Evolutionary conservation across 2,797 vertebrate genomes (phyloP).

Genomic region (Cetoscarus ocellatus): DNA sequence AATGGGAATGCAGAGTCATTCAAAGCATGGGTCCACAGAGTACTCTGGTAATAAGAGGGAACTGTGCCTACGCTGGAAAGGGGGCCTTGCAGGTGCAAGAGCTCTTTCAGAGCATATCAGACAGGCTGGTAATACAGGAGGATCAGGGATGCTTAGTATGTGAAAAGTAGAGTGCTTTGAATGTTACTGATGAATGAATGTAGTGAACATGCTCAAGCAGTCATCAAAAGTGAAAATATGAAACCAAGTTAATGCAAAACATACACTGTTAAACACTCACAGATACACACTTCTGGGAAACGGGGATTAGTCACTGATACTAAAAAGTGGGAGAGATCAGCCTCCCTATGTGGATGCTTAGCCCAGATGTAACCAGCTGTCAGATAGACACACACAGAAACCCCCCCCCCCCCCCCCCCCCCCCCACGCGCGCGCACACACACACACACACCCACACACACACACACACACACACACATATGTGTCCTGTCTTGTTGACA

Average conservation of each 20-base stretch:
- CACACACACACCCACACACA: conserved; percentile 29
- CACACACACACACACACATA: conserved; percentile 35
- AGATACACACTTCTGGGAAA: conserved; percentile 62
- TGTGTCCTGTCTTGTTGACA: conserved; percentile 67
- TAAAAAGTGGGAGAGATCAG: conserved; percentile 67
- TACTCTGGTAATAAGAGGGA: too few relatives aligned
- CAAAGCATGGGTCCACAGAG: too few relatives aligned
- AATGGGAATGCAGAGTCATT: too few relatives aligned
- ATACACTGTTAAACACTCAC: conserved; percentile 7
- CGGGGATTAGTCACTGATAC: conserved; percentile 73
- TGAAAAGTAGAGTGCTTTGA: too few relatives aligned
- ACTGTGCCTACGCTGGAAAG: too few relatives aligned
- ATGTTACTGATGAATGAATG: too few relatives aligned
- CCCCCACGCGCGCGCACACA: conserved; percentile 12
- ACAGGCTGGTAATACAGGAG: too few relatives aligned
- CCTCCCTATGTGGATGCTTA: conserved; percentile 65
- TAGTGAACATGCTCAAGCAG: too few relatives aligned
- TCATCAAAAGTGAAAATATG: too few relatives aligned
- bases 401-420: neutral
- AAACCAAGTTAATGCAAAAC: neutral
- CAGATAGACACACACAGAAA: conserved; percentile 45
- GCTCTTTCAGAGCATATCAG: too few relatives aligned
- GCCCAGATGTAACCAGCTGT: conserved; percentile 81
- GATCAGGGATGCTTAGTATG: too few relatives aligned
- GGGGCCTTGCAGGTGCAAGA: too few relatives aligned